Percentiles rank a stretch among this genome's conserved stretches.
These are phyloP conservation scores for Struthio camelus DNA, from an alignment of 2,113 vertebrate genomes.

Conservation along the genomic window DNA sequence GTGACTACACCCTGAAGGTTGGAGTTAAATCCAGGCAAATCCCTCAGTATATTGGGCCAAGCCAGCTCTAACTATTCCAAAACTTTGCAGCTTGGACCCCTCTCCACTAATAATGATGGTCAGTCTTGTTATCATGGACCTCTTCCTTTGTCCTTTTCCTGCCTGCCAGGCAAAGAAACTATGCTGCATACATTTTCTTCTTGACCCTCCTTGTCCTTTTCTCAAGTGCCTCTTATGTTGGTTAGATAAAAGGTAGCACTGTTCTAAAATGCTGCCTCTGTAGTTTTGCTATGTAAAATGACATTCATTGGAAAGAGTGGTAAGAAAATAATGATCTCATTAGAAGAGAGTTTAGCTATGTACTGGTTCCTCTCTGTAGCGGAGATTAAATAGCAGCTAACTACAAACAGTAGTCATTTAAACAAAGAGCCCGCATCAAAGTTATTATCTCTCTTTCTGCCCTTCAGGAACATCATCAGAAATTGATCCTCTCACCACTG, in stretches of 20 bases:
- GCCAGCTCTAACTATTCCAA: not conserved
- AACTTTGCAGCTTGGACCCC: constrained; percentile 4
- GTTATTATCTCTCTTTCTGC: constrained; percentile 67
- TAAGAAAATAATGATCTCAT: constrained; percentile 75
- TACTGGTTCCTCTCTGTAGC: constrained; percentile 72
- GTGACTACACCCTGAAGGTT: not conserved
- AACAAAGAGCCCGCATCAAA: constrained; percentile 58
- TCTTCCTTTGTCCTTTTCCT: constrained; percentile 59
- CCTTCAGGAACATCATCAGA: constrained; percentile 66
- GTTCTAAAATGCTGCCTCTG: constrained; percentile 69
- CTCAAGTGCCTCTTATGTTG: constrained; percentile 73
- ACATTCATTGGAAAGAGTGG: constrained; percentile 69
- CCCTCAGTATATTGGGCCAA: constrained; percentile 1
- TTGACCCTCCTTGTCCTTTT: constrained; percentile 71
- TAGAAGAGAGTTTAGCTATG: constrained; percentile 67
- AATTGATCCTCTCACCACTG: constrained; percentile 56
- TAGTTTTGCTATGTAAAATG: constrained; percentile 74
- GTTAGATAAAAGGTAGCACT: constrained; percentile 74
- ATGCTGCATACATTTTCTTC: constrained; percentile 65
- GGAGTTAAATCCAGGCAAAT: not conserved
- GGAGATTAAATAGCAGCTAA: constrained; percentile 76
- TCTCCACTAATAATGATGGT: constrained; percentile 43
- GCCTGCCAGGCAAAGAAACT: constrained; percentile 62
- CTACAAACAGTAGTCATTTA: constrained; percentile 77
- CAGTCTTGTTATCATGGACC: constrained; percentile 50